Evolutionary conservation across 1,140 invertebrate genomes (phyloP), one percentile per base, ranked within the genome.

Genomic region (Drosophila nikananu): DNA sequence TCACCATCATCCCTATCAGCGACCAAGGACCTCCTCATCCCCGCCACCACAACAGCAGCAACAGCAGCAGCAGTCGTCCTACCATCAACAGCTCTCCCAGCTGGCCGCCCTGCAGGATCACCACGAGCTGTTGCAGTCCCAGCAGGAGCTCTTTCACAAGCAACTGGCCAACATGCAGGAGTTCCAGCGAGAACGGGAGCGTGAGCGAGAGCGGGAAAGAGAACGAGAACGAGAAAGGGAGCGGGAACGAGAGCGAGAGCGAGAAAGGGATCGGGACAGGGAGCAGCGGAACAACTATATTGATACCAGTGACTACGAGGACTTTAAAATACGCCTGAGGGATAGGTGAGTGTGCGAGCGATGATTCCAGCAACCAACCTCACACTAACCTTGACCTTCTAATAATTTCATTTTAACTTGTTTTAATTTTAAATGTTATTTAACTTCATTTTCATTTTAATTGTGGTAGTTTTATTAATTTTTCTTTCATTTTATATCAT

Each of bases 311-410:
- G 83, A 87, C 51, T 87, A 83, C 59, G 91, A 92, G 62, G 91
- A 92, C 52, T 91, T 73, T 71, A 87, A 91, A 60, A 86, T 86
- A 80, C 91, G 91, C 76, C 91, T 92, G 83, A 91, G 87, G 91
- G 91, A 92, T 87, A 91, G 91, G 91, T 92, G 80, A 92, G 91
- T 91, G 91, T 91, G 68, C 73, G 66, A 62, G 77, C 46, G 60
- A 74, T 51, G 17, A 32, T 37, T 21, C 17, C 21, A 58, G 32
- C 39, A 60, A 25, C 30, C 25, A n/a, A 62, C 15, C 44, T 21
- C 46, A 54, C 49, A 65, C 73, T 49, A 54, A 74, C 25, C 46
- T 23, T 4, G 3, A 12, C 46, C n/a, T 48, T 59, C 19, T 13
- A 19, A 32, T 30, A 19, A 19, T 76, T 17, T 25, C 17, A n/a